phyloP scores from a whole-genome alignment of 1,140 invertebrate genomes.

The Conopomorpha cramerella region DNA sequence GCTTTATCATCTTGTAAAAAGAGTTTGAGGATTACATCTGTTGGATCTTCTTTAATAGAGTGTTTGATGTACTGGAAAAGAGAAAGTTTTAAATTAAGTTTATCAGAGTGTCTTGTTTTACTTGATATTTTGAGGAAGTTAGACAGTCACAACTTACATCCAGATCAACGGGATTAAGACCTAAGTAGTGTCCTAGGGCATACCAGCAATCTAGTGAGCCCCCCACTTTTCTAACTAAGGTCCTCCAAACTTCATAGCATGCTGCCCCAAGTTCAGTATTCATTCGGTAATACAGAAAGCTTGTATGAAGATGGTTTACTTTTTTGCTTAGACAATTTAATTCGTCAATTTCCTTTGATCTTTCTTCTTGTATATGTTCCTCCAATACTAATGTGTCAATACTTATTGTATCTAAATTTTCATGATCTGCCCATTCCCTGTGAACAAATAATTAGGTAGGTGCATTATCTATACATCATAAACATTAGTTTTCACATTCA shows the following conservation, averaged over 20 bases:
- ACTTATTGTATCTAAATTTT: slow-evolving; percentile 39
- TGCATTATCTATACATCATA: background rate
- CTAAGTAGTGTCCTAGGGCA: slow-evolving; percentile 30
- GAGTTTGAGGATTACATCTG: slow-evolving; percentile 43
- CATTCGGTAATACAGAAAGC: slow-evolving; percentile 45
- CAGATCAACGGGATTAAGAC: slow-evolving; percentile 30
- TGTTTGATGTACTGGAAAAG: slow-evolving; percentile 49
- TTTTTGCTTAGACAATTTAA: slow-evolving; percentile 33
- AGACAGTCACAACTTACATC: slow-evolving; percentile 27
- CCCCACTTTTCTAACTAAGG: slow-evolving; percentile 30
- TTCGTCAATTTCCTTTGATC: slow-evolving; percentile 28
- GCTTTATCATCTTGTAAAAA: slow-evolving; percentile 49
- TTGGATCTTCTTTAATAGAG: slow-evolving; percentile 41
- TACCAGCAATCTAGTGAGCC: slow-evolving; percentile 37
- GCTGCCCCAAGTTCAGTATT: slow-evolving; percentile 27
- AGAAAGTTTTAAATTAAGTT: slow-evolving; percentile 1
- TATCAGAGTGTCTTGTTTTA: background rate
- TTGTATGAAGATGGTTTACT: slow-evolving; percentile 38
- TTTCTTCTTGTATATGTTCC: slow-evolving; percentile 26
- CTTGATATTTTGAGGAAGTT: background rate
- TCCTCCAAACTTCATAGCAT: slow-evolving; percentile 40
- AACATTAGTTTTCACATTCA: too few species aligned
- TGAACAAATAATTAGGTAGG: background rate
- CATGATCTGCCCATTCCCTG: slow-evolving; percentile 14
- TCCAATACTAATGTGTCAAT: slow-evolving; percentile 38